Conservation (phyloP, 1,140 invertebrate genomes). For the Trinorchestia longiramus region DNA sequence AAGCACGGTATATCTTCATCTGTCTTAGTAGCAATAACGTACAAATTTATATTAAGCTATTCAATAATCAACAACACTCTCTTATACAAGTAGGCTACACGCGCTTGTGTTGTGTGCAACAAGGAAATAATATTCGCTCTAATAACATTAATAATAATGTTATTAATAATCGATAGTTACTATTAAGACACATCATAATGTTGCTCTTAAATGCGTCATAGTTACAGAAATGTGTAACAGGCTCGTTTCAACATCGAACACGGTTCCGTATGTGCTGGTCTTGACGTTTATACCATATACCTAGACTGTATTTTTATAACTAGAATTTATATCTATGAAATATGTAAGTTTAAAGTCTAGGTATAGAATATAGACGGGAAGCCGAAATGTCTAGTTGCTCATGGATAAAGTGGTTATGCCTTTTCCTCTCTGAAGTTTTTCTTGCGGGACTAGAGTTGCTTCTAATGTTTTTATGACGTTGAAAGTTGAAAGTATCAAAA, state of each 20-base stretch:
- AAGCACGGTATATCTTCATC: background rate
- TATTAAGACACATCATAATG: slow-evolving; percentile 43
- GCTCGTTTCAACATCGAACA: background rate
- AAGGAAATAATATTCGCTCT: background rate
- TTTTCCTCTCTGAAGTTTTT: too few species aligned
- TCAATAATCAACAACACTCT: slow-evolving; percentile 36
- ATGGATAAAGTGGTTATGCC: too few species aligned
- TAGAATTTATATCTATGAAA: background rate
- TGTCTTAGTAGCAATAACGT: slow-evolving; percentile 36
- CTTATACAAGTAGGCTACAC: slow-evolving; percentile 20
- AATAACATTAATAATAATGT: background rate
- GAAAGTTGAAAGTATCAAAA: too few species aligned
- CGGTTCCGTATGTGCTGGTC: background rate
- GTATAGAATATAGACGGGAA: background rate
- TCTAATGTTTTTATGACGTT: too few species aligned
- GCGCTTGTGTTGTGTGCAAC: background rate
- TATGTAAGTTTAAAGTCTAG: background rate
- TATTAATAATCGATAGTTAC: slow-evolving; percentile 19
- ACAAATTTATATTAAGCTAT: slow-evolving; percentile 50
- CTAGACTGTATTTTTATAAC: background rate
- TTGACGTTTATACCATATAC: background rate
- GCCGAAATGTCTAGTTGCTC: too few species aligned
- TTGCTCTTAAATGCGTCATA: slow-evolving; percentile 44
- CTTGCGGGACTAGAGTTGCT: too few species aligned
- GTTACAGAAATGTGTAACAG: background rate